Percentiles rank a stretch among this genome's conserved stretches.
Conservation (phyloP, 2,113 vertebrate genomes). For the Tyrannus savana region DNA sequence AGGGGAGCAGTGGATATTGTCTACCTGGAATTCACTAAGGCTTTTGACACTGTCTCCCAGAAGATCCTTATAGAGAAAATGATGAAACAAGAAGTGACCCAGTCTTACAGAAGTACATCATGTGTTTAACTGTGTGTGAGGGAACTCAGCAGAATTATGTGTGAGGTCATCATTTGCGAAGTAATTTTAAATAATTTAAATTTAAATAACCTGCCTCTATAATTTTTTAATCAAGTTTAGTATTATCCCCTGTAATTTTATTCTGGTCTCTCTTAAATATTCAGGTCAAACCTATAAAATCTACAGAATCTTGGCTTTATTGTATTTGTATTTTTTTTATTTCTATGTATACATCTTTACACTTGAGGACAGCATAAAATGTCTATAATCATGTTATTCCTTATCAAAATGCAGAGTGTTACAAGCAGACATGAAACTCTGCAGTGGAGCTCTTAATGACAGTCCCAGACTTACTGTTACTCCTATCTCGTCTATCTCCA, state of each 20-base stretch:
- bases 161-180: background rate
- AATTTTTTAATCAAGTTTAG: background rate
- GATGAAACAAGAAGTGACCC: background rate
- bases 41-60: background rate
- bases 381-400: background rate
- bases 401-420: background rate
- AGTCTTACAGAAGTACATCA: background rate
- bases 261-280: background rate
- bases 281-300: background rate
- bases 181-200: background rate
- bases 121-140: background rate
- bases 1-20: background rate
- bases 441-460: background rate
- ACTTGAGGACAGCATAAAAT: background rate
- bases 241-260: background rate
- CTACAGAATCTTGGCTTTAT: background rate
- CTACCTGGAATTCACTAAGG: background rate
- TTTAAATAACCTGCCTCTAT: too few relatives aligned
- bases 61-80: background rate
- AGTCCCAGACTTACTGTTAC: background rate
- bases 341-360: background rate
- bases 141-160: background rate
- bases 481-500: background rate
- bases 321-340: background rate
- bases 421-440: background rate